Percentiles rank a stretch among this genome's conserved stretches.
Conservation (phyloP, 2,113 vertebrate genomes). For the Plotosus lineatus region DNA sequence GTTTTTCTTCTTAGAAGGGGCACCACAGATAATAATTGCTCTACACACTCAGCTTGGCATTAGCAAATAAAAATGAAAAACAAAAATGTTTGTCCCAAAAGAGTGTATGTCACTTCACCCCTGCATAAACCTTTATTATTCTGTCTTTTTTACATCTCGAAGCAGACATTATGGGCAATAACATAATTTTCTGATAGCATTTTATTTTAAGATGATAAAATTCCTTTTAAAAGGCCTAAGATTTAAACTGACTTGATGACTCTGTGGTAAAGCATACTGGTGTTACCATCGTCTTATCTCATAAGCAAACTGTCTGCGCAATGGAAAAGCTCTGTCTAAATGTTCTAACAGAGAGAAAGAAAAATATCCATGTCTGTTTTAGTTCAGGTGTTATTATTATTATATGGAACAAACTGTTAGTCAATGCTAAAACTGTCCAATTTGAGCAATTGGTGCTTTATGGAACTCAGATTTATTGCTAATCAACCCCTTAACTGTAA, state of each 20-base stretch:
- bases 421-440: constrained; percentile 10
- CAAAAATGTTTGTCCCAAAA: background rate
- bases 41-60: background rate
- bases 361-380: constrained; percentile 13
- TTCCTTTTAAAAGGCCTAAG: background rate
- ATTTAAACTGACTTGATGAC: background rate
- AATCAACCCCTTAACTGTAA: constrained; percentile 12
- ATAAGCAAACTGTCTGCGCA: background rate
- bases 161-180: background rate
- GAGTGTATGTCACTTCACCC: background rate
- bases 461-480: background rate
- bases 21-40: too few species aligned
- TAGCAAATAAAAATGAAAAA: too few species aligned
- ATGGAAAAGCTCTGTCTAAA: background rate
- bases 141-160: background rate
- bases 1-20: too few species aligned
- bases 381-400: background rate
- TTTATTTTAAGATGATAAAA: background rate
- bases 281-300: background rate
- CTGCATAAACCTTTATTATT: background rate
- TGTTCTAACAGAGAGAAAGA: constrained; percentile 15
- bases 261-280: background rate
- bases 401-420: constrained; percentile 4
- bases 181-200: background rate
- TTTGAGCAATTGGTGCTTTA: background rate